Percentiles rank a stretch among this genome's conserved stretches.
phyloP scores from a whole-genome alignment of 2,797 vertebrate genomes.

The Rhabdophis nuchalis region DNA sequence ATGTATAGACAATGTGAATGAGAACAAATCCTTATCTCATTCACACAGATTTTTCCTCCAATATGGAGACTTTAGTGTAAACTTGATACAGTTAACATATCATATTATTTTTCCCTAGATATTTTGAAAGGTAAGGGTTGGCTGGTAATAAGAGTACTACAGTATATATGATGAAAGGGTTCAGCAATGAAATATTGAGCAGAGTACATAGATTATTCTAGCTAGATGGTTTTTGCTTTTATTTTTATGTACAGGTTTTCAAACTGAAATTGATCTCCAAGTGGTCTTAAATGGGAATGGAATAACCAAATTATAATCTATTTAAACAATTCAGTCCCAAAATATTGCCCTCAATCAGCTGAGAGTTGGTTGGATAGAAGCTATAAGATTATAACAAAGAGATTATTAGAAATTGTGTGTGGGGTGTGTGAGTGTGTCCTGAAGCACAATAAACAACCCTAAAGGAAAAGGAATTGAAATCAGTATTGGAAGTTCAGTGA shows the following conservation, averaged over 20 bases:
- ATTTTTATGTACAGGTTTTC: neutral
- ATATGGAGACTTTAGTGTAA: neutral
- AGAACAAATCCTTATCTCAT: neutral
- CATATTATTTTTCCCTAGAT: neutral
- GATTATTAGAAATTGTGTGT: neutral
- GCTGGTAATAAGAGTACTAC: neutral
- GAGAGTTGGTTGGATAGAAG: neutral
- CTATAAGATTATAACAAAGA: neutral
- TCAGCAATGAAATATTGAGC: neutral
- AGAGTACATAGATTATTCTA: neutral
- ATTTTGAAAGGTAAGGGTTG: neutral
- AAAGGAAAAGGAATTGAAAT: neutral
- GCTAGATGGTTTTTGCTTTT: neutral
- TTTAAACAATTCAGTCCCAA: neutral
- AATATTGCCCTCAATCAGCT: neutral
- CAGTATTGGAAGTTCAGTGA: neutral
- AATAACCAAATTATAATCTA: neutral
- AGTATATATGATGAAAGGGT: neutral
- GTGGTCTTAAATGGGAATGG: neutral
- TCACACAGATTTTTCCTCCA: neutral
- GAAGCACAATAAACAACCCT: neutral
- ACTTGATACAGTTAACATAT: neutral
- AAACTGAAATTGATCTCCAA: neutral
- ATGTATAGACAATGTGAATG: neutral
- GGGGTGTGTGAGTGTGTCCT: neutral